Percentiles rank a stretch among this genome's conserved stretches.
phyloP scores from a whole-genome alignment of 2,113 vertebrate species.

The Scalopus aquaticus region DNA sequence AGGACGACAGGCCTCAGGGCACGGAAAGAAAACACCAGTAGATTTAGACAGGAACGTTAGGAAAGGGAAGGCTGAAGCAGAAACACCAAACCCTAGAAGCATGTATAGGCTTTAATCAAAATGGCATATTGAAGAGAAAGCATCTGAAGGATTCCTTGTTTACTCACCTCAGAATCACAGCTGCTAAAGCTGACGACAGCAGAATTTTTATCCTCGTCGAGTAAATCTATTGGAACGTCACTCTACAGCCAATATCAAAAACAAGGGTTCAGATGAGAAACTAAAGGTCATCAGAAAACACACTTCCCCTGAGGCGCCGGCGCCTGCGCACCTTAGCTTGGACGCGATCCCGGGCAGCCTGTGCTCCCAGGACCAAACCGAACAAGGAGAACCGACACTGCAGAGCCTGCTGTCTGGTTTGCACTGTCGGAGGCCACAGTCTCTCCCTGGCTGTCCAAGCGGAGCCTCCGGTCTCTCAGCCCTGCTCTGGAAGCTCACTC shows the following conservation, averaged over 20 bases:
- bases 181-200: constrained; percentile 98
- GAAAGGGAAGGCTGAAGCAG: not conserved
- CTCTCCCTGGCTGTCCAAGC: too few species aligned
- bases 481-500: too few species aligned
- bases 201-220: constrained; percentile 99
- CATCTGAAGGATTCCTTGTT: not conserved
- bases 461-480: too few species aligned
- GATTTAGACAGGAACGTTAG: not conserved
- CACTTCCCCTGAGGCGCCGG: too few species aligned
- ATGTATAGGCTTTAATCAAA: not conserved
- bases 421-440: constrained; percentile 1
- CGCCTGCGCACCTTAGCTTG: too few species aligned
- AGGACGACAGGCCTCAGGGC: too few species aligned
- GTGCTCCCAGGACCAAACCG: too few species aligned
- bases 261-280: constrained; percentile 42
- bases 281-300: not conserved
- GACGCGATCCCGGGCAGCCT: too few species aligned
- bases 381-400: too few species aligned
- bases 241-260: constrained; percentile 84
- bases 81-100: not conserved
- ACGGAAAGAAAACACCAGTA: not conserved
- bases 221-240: constrained; percentile 96
- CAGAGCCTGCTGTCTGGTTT: too few species aligned
- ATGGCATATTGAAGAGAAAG: not conserved
- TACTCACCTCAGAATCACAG: constrained; percentile 95